phyloP scores from a whole-genome alignment of 2,888 invertebrate species.

The Pegoplata infirma region DNA sequence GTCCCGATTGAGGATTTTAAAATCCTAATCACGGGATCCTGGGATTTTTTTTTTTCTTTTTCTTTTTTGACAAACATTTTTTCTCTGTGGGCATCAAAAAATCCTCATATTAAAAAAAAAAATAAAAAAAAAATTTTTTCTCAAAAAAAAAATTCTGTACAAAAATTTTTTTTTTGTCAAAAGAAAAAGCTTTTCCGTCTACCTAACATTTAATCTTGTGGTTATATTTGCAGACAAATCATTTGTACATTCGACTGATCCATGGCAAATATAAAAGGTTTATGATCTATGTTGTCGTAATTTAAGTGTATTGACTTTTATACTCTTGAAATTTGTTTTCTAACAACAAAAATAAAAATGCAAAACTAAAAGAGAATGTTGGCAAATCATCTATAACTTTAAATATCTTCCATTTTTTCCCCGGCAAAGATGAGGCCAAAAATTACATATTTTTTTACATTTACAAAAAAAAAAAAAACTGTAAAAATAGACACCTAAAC shows the following conservation, averaged over 20 bases:
- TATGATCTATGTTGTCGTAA: constrained; percentile 18
- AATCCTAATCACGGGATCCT: too few relatives aligned
- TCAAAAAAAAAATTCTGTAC: too few relatives aligned
- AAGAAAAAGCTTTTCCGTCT: background rate
- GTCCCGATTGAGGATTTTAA: too few relatives aligned
- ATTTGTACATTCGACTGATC: constrained; percentile 11
- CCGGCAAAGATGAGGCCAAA: constrained; percentile 37
- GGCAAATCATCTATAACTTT: constrained; percentile 2
- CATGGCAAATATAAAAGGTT: constrained; percentile 16
- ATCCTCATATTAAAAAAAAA: too few relatives aligned
- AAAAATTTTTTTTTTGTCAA: too few relatives aligned
- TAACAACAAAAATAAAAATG: background rate
- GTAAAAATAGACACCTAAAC: constrained; percentile 31
- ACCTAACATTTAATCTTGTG: constrained; percentile 4
- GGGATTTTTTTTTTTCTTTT: too few relatives aligned
- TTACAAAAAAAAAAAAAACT: constrained; percentile 1
- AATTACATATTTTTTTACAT: constrained; percentile 8
- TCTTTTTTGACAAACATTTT: too few relatives aligned
- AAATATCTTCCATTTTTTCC: background rate
- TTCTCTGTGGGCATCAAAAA: too few relatives aligned
- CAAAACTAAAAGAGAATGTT: constrained; percentile 27
- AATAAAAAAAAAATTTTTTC: too few relatives aligned
- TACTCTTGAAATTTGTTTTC: background rate
- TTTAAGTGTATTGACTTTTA: constrained; percentile 41
- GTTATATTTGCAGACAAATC: constrained; percentile 16